Conservation (phyloP, 2,113 vertebrate species). For the Hipposideros armiger region DNA sequence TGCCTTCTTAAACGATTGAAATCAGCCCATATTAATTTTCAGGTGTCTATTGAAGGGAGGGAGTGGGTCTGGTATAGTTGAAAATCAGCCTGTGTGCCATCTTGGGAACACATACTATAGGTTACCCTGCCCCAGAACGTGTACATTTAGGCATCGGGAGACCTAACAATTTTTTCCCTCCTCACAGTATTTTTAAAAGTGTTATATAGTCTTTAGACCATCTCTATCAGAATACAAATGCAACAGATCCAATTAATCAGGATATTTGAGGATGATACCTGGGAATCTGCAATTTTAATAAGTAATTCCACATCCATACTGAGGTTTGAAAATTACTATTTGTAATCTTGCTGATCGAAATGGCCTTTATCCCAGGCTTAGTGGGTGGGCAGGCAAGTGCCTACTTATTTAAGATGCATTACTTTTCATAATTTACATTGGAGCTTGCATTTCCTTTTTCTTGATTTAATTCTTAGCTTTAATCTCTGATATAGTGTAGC, state of each 20-base stretch:
- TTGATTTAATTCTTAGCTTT: conserved; percentile 52
- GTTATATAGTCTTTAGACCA: not conserved
- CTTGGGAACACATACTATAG: not conserved
- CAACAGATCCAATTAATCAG: not conserved
- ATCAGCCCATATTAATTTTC: conserved; percentile 25
- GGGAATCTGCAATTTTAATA: conserved; percentile 19
- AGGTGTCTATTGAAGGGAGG: not conserved
- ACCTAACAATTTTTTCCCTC: not conserved
- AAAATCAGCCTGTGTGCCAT: not conserved
- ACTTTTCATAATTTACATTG: conserved; percentile 44
- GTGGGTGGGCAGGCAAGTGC: not conserved
- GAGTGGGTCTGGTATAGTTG: not conserved
- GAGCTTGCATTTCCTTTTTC: conserved; percentile 51
- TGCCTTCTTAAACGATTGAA: conserved; percentile 37
- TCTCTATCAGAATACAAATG: not conserved
- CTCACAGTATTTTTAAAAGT: not conserved
- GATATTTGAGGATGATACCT: not conserved
- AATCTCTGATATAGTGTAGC: not conserved
- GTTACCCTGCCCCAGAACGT: not conserved
- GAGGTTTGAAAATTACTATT: conserved; percentile 56
- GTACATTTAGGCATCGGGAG: conserved; percentile 9
- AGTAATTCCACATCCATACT: not conserved
- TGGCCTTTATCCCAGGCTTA: conserved; percentile 34
- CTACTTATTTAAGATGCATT: conserved; percentile 56
- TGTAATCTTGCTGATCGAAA: conserved; percentile 45